These are phyloP conservation scores for Diadumene lineata DNA, from an alignment of 92 coral and sea anemone genomes.

Conservation along the genomic window DNA sequence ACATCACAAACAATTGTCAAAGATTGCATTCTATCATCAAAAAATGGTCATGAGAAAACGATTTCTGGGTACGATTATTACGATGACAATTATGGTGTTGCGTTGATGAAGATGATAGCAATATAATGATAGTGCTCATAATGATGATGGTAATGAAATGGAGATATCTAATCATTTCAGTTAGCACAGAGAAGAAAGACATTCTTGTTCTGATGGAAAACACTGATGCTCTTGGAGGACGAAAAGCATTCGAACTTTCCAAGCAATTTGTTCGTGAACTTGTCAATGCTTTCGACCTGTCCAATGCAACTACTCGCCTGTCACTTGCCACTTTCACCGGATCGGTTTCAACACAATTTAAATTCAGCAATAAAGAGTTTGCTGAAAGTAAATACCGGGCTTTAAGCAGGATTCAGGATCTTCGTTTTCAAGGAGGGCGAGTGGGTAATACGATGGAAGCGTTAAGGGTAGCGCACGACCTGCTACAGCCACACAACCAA, in stretches of 20 bases:
- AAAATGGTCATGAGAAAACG: no score
- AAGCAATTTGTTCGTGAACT: constrained; percentile 23
- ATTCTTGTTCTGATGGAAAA: constrained; percentile 26
- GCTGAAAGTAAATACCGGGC: constrained; percentile 1
- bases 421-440: constrained; percentile 16
- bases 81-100: background rate
- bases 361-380: constrained; percentile 6
- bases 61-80: background rate
- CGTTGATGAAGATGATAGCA: background rate
- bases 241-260: constrained; percentile 26
- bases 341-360: background rate
- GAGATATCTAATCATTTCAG: constrained; percentile 1
- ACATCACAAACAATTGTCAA: no score
- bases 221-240: constrained; percentile 29
- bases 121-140: background rate
- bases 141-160: background rate
- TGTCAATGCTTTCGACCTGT: constrained; percentile 24
- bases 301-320: constrained; percentile 10
- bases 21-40: no score
- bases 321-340: constrained; percentile 31
- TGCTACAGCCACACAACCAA: constrained; percentile 11
- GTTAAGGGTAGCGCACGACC: constrained; percentile 7
- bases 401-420: background rate
- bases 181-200: constrained; percentile 11
- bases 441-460: constrained; percentile 26